Evolutionary conservation across 2,113 vertebrate species (phyloP).

Genomic region (Rhabdornis inornatus): DNA sequence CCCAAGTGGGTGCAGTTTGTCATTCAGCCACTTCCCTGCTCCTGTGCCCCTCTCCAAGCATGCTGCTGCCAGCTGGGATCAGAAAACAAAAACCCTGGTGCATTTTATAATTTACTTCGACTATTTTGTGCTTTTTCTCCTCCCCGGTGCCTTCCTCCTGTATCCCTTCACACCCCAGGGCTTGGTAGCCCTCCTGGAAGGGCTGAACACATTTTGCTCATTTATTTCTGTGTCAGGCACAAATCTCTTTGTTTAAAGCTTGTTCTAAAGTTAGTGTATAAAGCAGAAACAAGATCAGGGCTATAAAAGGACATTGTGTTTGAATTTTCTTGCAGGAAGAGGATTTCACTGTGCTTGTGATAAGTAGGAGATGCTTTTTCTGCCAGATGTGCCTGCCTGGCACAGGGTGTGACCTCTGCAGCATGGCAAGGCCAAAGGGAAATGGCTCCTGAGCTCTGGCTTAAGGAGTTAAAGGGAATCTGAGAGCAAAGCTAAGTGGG

Average conservation of each 20-base stretch:
- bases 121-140: neutral
- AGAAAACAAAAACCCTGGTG: neutral
- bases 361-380: neutral
- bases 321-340: neutral
- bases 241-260: neutral
- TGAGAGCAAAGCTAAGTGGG: neutral
- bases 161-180: no score
- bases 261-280: neutral
- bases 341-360: neutral
- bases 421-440: neutral
- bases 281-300: neutral
- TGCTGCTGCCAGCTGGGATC: neutral
- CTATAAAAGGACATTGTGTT: neutral
- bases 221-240: neutral
- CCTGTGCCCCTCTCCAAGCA: accelerated
- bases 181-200: neutral
- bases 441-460: neutral
- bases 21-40: neutral
- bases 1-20: neutral
- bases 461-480: neutral
- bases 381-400: neutral
- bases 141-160: accelerated
- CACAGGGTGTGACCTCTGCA: neutral
- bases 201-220: neutral
- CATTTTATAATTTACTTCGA: neutral